Evolutionary conservation across 1,140 invertebrate genomes (phyloP).

Genomic region (Bombus huntii): DNA sequence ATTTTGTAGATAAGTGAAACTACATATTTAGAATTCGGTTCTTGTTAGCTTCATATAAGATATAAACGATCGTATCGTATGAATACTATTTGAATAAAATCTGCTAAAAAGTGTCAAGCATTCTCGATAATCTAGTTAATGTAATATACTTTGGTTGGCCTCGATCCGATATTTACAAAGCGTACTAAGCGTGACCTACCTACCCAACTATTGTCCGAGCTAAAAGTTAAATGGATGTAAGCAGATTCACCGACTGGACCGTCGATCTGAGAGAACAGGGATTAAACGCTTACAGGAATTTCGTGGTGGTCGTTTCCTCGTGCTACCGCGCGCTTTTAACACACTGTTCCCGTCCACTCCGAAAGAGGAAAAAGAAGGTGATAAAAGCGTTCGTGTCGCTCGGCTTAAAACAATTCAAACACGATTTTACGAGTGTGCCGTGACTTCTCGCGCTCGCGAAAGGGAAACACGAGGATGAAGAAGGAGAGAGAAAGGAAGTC

Average conservation of each 20-base stretch:
- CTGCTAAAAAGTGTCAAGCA: too few species aligned
- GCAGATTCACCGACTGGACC: neutral
- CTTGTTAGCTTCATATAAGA: too few species aligned
- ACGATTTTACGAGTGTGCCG: conserved; percentile 55
- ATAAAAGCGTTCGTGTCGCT: conserved; percentile 44
- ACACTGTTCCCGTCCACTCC: neutral
- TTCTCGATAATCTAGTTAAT: too few species aligned
- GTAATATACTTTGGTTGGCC: too few species aligned
- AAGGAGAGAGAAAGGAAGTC: neutral
- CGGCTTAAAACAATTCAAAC: conserved; percentile 60
- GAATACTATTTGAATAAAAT: too few species aligned
- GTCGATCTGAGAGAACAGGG: neutral
- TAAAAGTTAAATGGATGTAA: conserved; percentile 20
- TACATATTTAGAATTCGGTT: too few species aligned
- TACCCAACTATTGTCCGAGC: neutral
- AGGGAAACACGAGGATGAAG: neutral
- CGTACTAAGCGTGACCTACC: neutral
- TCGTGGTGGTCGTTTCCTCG: neutral
- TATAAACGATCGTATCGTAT: too few species aligned
- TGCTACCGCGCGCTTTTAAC: conserved; percentile 31
- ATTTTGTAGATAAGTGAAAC: too few species aligned
- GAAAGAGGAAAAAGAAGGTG: neutral
- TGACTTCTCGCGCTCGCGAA: conserved; percentile 40
- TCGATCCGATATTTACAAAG: neutral
- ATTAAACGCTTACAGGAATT: conserved; percentile 33